A percentile compares a stretch with the other conserved stretches of the same genome.
These are phyloP conservation scores for Drosophila rhopaloa DNA, from an alignment of 1,140 invertebrate species.

Conservation along the genomic window DNA sequence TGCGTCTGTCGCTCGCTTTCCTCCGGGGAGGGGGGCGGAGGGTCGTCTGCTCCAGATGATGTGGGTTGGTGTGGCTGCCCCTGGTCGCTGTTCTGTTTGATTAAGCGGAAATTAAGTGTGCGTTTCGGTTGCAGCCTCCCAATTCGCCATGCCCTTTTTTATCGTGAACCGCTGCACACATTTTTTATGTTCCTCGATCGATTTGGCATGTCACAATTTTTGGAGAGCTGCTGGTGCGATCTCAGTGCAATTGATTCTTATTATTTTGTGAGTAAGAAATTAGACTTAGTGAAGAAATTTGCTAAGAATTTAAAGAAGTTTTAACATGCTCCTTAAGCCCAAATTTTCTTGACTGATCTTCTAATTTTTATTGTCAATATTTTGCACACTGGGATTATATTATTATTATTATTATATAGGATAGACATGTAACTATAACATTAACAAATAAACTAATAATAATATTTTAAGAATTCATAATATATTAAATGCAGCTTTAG, in stretches of 20 bases:
- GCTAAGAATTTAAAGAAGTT: too few relatives aligned
- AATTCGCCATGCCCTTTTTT: conserved; percentile 68
- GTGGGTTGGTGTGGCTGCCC: conserved; percentile 49
- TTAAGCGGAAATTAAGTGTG: conserved; percentile 81
- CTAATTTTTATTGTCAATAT: too few relatives aligned
- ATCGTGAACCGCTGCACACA: conserved; percentile 26
- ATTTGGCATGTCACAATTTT: conserved; percentile 26
- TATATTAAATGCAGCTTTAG: too few relatives aligned
- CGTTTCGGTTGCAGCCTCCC: conserved; percentile 45
- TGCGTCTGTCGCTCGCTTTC: conserved; percentile 55
- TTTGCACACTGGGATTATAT: too few relatives aligned
- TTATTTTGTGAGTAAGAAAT: neutral
- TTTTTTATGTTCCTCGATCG: conserved; percentile 41
- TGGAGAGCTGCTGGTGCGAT: neutral
- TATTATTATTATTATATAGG: too few relatives aligned
- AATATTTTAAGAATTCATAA: too few relatives aligned
- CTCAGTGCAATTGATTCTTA: neutral
- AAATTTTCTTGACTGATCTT: too few relatives aligned
- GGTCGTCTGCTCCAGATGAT: conserved; percentile 60
- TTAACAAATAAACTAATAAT: too few relatives aligned
- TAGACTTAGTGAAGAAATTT: conserved; percentile 1
- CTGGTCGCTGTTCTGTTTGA: conserved; percentile 65
- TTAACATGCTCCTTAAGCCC: too few relatives aligned
- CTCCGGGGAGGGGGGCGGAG: conserved; percentile 6
- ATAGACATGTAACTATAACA: too few relatives aligned